phyloP scores from a whole-genome alignment of 2,113 vertebrate species.

The Indicator maculatus region DNA sequence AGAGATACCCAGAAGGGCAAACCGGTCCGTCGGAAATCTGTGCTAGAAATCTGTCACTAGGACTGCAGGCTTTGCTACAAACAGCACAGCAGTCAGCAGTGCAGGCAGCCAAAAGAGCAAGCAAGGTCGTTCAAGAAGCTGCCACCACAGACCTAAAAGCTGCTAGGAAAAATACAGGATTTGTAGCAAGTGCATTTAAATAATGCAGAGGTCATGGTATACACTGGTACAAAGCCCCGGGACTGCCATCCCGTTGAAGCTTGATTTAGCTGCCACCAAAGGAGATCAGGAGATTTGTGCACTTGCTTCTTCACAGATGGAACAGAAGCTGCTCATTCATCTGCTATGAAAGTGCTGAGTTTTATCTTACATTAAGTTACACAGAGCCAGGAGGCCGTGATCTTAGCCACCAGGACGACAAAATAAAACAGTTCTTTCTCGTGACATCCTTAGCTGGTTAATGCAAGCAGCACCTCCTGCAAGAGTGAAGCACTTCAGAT shows the following conservation, averaged over 20 bases:
- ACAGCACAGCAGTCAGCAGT: constrained; percentile 6
- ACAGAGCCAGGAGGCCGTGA: not conserved
- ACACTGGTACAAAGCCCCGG: not conserved
- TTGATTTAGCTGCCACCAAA: not conserved
- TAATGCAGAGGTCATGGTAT: not conserved
- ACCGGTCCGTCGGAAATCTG: not conserved
- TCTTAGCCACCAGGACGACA: not conserved
- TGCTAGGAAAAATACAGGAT: not conserved
- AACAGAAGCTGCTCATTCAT: not conserved
- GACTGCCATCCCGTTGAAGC: not conserved
- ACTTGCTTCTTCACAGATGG: not conserved
- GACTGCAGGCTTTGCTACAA: constrained; percentile 36
- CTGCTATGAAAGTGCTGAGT: not conserved
- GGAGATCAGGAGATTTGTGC: not conserved
- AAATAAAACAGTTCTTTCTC: not conserved
- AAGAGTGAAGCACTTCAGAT: not conserved
- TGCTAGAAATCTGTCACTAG: constrained; percentile 43
- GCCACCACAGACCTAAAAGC: not conserved
- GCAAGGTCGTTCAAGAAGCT: constrained; percentile 32
- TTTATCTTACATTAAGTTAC: not conserved
- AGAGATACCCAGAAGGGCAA: constrained; percentile 12
- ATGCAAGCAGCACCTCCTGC: not conserved
- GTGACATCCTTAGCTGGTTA: not conserved
- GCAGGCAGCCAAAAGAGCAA: constrained; percentile 3
- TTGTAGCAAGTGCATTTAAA: not conserved